Evolutionary conservation across 2,888 invertebrate species (phyloP).

Genomic region (Leucophora obtusa): DNA sequence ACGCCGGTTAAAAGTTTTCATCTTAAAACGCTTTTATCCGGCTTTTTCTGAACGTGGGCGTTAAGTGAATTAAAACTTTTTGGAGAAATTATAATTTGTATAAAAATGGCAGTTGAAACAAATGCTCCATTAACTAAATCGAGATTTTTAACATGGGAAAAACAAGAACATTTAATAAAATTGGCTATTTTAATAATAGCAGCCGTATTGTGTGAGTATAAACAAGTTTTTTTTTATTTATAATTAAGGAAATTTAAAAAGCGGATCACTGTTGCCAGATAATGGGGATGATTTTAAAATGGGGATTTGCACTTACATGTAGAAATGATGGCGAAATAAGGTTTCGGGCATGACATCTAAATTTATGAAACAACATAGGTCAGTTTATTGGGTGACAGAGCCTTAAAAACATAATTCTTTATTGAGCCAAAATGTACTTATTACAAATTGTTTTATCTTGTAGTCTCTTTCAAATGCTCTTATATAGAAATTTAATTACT

Average conservation of each 20-base stretch:
- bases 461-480: no score
- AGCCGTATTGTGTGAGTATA: slow-evolving; percentile 92
- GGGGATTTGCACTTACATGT: no score
- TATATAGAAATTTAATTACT: no score
- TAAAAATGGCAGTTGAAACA: slow-evolving; percentile 48
- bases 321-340: no score
- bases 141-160: slow-evolving; percentile 82
- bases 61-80: slow-evolving; percentile 11
- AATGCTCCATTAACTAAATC: slow-evolving; percentile 64
- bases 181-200: slow-evolving; percentile 93
- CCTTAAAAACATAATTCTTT: no score
- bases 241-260: background rate
- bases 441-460: no score
- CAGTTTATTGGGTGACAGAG: no score
- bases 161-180: slow-evolving; percentile 89
- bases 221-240: slow-evolving; percentile 9
- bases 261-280: no score
- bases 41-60: slow-evolving; percentile 19
- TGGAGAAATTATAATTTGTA: background rate
- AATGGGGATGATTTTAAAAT: no score
- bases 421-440: no score
- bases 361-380: no score
- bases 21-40: slow-evolving; percentile 9
- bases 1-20: slow-evolving; percentile 48
- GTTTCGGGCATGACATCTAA: no score